Conservation (phyloP, 2,888 invertebrate genomes). For the Dilophus febrilis region DNA sequence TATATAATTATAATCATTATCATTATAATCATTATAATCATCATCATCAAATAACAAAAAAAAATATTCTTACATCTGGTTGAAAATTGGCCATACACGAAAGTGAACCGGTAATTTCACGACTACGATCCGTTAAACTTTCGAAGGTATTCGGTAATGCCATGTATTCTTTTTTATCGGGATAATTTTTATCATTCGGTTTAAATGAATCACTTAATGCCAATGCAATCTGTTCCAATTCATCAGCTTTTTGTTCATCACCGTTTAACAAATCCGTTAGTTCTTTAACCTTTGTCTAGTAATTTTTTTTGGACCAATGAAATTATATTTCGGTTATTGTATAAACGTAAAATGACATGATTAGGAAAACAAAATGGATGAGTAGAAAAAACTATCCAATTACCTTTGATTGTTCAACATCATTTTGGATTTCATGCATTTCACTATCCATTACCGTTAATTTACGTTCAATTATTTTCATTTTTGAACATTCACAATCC, state of each 20-base stretch:
- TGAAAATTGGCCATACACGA: constrained; percentile 41
- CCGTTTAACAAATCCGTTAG: constrained; percentile 22
- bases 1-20: no score
- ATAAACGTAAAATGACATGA: no score
- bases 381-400: constrained; percentile 20
- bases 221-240: constrained; percentile 36
- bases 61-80: constrained; percentile 31
- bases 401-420: no score
- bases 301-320: no score
- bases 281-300: constrained; percentile 28
- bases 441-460: no score
- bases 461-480: no score
- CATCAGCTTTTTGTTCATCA: constrained; percentile 31
- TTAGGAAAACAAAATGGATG: constrained; percentile 1
- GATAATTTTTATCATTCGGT: constrained; percentile 39
- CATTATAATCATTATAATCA: constrained; percentile 5
- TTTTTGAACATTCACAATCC: no score
- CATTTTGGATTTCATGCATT: no score
- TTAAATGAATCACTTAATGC: constrained; percentile 35
- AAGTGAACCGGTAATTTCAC: constrained; percentile 42
- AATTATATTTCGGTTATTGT: no score
- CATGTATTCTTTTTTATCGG: constrained; percentile 34
- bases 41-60: constrained; percentile 4
- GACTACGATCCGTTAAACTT: constrained; percentile 36
- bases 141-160: constrained; percentile 35